Conservation (phyloP, 2,113 vertebrate genomes). For the Dendropsophus ebraccatus region DNA sequence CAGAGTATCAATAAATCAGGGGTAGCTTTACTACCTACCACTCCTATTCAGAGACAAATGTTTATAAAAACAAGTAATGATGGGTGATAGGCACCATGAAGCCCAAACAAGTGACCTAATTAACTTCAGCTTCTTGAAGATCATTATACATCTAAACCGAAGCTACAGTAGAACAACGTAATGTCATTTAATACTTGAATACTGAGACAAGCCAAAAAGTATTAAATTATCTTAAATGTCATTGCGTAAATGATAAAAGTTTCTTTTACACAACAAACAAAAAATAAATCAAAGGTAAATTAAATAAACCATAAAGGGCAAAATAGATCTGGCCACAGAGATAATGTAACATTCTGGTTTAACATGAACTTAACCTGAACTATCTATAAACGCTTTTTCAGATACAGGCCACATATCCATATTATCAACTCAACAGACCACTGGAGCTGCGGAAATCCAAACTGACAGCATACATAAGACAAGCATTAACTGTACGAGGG, state of each 20-base stretch:
- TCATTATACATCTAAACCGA: neutral
- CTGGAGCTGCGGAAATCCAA: too few relatives aligned
- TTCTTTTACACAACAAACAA: neutral
- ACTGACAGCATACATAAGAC: too few relatives aligned
- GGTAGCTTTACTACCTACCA: too few relatives aligned
- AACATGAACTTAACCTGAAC: neutral
- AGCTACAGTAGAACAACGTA: neutral
- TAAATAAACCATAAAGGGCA: neutral
- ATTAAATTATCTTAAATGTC: slow-evolving; percentile 35
- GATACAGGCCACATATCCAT: too few relatives aligned
- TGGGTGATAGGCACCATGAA: neutral
- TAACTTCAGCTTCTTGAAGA: neutral
- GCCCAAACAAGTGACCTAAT: neutral
- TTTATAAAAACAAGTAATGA: neutral
- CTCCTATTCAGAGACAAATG: too few relatives aligned
- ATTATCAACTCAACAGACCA: too few relatives aligned
- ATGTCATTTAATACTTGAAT: neutral
- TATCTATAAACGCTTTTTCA: neutral
- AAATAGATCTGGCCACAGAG: neutral
- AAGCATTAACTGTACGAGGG: too few relatives aligned
- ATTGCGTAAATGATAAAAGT: neutral
- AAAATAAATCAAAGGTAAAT: slow-evolving; percentile 21
- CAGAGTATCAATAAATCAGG: too few relatives aligned
- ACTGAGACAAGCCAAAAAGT: neutral
- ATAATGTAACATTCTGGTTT: neutral